Conservation (phyloP, 2,113 vertebrate genomes). For the Zosterops pallidus region DNA sequence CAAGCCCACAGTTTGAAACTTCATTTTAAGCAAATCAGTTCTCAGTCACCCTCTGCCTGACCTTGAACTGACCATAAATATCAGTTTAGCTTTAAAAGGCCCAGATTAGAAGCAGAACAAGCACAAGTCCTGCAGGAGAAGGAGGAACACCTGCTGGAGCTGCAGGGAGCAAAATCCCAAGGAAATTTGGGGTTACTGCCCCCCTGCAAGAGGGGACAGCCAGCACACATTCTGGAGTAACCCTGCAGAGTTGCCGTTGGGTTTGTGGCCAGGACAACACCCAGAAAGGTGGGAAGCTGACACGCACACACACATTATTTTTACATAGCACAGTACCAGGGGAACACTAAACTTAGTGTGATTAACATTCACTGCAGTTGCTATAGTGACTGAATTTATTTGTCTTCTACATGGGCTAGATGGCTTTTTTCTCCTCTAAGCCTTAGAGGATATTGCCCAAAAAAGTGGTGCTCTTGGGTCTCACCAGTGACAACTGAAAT, state of each 20-base stretch:
- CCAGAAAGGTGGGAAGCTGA: background rate
- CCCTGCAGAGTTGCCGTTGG: background rate
- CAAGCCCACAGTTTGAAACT: background rate
- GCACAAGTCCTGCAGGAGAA: background rate
- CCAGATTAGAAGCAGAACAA: background rate
- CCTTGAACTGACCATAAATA: background rate
- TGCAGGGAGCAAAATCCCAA: background rate
- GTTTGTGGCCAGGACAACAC: background rate
- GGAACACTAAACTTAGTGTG: background rate
- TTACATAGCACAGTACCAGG: background rate
- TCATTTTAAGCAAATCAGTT: background rate
- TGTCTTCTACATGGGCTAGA: background rate
- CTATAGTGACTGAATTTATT: background rate
- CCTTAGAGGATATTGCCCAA: background rate
- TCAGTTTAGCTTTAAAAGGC: background rate
- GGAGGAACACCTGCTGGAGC: background rate
- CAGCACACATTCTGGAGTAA: background rate
- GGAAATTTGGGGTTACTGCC: background rate
- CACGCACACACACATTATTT: background rate
- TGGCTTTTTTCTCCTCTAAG: background rate
- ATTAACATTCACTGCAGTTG: background rate
- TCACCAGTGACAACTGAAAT: background rate
- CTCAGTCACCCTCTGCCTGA: background rate
- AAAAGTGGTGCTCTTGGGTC: background rate
- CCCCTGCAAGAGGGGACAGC: rapidly evolving